phyloP scores from a whole-genome alignment of 30 jellyfish, hydroid and myxozoan genomes.

The Nemopilema nomurai region DNA sequence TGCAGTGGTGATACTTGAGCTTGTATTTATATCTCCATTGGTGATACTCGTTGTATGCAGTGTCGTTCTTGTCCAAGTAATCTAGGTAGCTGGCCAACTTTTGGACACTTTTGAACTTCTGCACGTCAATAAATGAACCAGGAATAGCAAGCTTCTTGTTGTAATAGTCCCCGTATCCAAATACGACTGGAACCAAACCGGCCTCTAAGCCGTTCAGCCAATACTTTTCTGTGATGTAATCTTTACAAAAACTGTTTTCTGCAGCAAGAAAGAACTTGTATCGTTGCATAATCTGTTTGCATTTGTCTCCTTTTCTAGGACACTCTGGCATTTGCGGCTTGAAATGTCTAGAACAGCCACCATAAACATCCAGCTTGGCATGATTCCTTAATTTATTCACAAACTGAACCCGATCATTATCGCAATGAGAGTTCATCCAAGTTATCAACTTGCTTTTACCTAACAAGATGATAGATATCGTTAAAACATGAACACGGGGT shows the following conservation, averaged over 20 bases:
- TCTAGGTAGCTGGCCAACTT: constrained; percentile 60
- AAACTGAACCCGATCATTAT: constrained; percentile 41
- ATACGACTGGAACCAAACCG: constrained; percentile 84
- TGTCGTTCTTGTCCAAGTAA: constrained; percentile 67
- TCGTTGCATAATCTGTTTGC: constrained; percentile 62
- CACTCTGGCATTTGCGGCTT: constrained; percentile 57
- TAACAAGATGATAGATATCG: no score
- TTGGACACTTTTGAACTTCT: constrained; percentile 39
- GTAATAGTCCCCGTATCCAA: constrained; percentile 80
- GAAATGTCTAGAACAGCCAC: constrained; percentile 66
- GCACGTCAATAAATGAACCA: constrained; percentile 64
- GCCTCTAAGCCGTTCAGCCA: constrained; percentile 71
- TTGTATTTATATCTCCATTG: constrained; percentile 78
- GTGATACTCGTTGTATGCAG: constrained; percentile 76
- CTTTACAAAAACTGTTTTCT: constrained; percentile 86
- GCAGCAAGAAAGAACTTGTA: constrained; percentile 87
- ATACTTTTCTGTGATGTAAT: constrained; percentile 88
- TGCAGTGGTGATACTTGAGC: constrained; percentile 41
- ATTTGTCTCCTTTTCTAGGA: constrained; percentile 45
- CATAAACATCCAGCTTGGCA: constrained; percentile 79
- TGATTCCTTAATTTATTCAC: constrained; percentile 46
- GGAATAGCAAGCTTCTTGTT: constrained; percentile 65
- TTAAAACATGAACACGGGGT: no score
- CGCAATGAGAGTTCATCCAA: constrained; percentile 78
- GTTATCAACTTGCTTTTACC: constrained; percentile 65